Percentiles rank a stretch among this genome's conserved stretches.
phyloP scores from a whole-genome alignment of 2,888 invertebrate genomes.

The Drosophila emarginata region DNA sequence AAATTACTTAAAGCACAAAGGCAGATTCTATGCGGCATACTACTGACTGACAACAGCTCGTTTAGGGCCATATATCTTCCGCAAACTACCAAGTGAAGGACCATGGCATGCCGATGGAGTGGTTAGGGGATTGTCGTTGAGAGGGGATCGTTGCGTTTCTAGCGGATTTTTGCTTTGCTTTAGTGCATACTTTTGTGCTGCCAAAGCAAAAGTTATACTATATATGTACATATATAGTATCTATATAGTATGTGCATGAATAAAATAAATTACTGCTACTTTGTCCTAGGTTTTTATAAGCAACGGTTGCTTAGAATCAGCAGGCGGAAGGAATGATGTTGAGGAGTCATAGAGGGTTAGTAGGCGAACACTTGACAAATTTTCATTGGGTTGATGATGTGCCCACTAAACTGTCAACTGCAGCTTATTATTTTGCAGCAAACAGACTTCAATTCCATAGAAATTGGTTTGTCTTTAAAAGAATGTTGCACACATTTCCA shows the following conservation, averaged over 20 bases:
- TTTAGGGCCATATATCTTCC: slow-evolving; percentile 39
- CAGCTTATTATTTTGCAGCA: too few relatives aligned
- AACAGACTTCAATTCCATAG: background rate
- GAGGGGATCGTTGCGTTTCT: background rate
- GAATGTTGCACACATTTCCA: background rate
- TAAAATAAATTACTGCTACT: slow-evolving; percentile 50
- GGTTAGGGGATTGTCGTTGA: too few relatives aligned
- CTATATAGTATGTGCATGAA: too few relatives aligned
- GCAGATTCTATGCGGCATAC: slow-evolving; percentile 31
- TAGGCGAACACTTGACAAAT: background rate
- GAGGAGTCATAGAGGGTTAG: background rate
- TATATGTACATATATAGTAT: background rate
- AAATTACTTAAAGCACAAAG: slow-evolving; percentile 59
- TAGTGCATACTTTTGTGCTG: slow-evolving; percentile 35
- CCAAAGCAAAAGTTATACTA: slow-evolving; percentile 27
- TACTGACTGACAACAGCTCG: slow-evolving; percentile 40
- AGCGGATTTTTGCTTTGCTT: slow-evolving; percentile 6
- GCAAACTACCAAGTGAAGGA: background rate
- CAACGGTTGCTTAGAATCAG: background rate
- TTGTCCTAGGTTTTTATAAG: slow-evolving; percentile 2
- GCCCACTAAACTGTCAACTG: background rate
- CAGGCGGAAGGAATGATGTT: background rate
- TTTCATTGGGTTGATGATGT: background rate
- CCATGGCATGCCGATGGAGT: background rate
- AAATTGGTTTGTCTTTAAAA: too few relatives aligned